Base-by-base conservation (phyloP, 2,888 invertebrate genomes). In the Pseudococcus longispinus region DNA sequence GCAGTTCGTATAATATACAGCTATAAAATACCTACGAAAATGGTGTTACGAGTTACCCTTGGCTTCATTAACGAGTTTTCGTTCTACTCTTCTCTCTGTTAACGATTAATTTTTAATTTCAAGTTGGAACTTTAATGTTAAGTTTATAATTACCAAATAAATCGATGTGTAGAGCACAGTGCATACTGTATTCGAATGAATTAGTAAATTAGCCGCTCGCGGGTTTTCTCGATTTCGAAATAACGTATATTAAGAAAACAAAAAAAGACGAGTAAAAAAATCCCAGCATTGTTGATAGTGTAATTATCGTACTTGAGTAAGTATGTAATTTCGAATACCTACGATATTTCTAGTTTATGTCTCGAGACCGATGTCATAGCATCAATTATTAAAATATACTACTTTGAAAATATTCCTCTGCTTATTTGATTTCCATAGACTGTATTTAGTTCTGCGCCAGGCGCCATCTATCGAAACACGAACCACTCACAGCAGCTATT, bases 21-120 rank as follows among this genome's bases (percentile, higher is more conserved):
- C 23, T 60, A 60, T 6, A 60, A 60, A 60, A 60, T 60, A 60
- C 23, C 60, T 60, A 60, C 60, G 60, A 60, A 70, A 70, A 29
- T 70, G 70, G 70, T 70, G 70, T 70, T 70, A 70, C 70, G 70
- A 70, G 70, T 70, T 70, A 70, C 70, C 70, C 18, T 18, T 26
- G 18, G 70, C 70, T 70, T 70, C 70, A 29, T 70, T 29, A 32
- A 70, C 70, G 70, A 29, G 70, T 70, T 70, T 60, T 70, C 70
- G 70, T 70, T 70, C 70, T n/a, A n/a, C n/a, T 70, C 29, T 26
- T 18, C 9, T 23, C 65, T 55, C 60, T 60, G 18, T 51, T n/a
- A 51, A 60, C 60, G 60, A 18, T 70, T 70, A 70, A 70, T 70
- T 70, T 70, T 70, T 70, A 70, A 70, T 70, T 60, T 60, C 70